Conservation (phyloP, 37 sponge, comb jelly and placozoan genomes). For the Axinella damicornis region DNA sequence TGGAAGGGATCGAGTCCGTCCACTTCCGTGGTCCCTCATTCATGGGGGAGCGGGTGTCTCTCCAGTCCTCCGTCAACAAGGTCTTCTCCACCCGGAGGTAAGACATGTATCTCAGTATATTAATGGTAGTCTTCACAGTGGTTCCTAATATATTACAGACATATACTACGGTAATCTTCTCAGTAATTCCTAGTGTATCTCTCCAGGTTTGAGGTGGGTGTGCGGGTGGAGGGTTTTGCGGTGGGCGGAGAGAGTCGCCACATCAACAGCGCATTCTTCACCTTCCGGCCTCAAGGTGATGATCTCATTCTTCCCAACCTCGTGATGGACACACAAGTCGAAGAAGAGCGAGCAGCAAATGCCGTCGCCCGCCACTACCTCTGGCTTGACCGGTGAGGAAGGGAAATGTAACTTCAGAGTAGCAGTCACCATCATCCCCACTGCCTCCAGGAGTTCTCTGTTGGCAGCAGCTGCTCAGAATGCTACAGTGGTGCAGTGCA, state of each 20-base stretch:
- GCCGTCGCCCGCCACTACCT: conserved; percentile 50
- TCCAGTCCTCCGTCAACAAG: conserved; percentile 51
- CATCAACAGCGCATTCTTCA: conserved; percentile 61
- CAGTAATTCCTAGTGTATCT: too few relatives aligned
- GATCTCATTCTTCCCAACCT: conserved; percentile 23
- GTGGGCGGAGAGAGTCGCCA: conserved; percentile 52
- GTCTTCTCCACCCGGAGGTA: conserved; percentile 50
- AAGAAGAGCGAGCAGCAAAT: conserved; percentile 57
- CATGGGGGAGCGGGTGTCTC: conserved; percentile 52
- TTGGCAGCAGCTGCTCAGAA: too few relatives aligned
- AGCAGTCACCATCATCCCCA: too few relatives aligned
- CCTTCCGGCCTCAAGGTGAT: conserved; percentile 4
- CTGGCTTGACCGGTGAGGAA: conserved; percentile 47
- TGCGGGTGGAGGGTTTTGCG: conserved; percentile 49
- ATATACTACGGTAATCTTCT: too few relatives aligned
- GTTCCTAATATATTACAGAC: too few relatives aligned
- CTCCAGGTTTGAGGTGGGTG: conserved; percentile 60
- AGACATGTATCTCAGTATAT: not conserved
- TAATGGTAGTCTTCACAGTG: too few relatives aligned
- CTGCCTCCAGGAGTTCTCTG: too few relatives aligned
- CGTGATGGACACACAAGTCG: conserved; percentile 14
- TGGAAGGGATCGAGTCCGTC: conserved; percentile 42
- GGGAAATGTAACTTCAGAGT: too few relatives aligned
- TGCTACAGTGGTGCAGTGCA: too few relatives aligned
- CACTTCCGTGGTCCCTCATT: conserved; percentile 57